Percentiles rank a stretch among this genome's conserved stretches.
phyloP scores from a whole-genome alignment of 2,888 invertebrate species.

The Catocala nupta region DNA sequence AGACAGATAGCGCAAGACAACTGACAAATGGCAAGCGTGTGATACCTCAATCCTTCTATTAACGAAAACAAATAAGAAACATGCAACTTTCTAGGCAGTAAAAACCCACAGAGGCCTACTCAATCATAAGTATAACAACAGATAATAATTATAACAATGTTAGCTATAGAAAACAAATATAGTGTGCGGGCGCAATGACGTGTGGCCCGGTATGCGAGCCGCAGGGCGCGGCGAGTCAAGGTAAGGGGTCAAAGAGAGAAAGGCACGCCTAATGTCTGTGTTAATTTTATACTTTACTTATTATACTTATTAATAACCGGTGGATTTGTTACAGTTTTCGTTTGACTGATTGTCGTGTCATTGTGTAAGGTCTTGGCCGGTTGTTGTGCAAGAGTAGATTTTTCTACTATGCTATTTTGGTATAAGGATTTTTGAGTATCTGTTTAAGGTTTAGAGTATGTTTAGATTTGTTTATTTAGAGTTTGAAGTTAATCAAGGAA shows the following conservation, averaged over 20 bases:
- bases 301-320: slow-evolving; percentile 32
- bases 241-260: slow-evolving; percentile 82
- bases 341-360: slow-evolving; percentile 12
- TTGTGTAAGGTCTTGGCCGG: slow-evolving; percentile 1
- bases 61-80: slow-evolving; percentile 8
- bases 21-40: background rate
- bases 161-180: slow-evolving; percentile 56
- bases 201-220: slow-evolving; percentile 73
- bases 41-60: background rate
- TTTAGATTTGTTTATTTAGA: no score
- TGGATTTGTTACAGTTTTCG: slow-evolving; percentile 16
- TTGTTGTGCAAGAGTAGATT: no score
- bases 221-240: slow-evolving; percentile 85
- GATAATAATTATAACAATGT: slow-evolving; percentile 57
- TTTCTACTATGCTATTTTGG: no score
- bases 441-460: no score
- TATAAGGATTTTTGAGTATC: no score
- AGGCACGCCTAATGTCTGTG: slow-evolving; percentile 77
- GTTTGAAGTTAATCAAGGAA: no score
- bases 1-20: no score
- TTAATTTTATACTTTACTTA: slow-evolving; percentile 68
- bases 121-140: slow-evolving; percentile 48
- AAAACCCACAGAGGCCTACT: slow-evolving; percentile 25
- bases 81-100: slow-evolving; percentile 14
- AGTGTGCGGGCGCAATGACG: slow-evolving; percentile 67